Evolutionary conservation across 2,113 vertebrate species (phyloP).

Genomic region (Rhinoderma darwinii): DNA sequence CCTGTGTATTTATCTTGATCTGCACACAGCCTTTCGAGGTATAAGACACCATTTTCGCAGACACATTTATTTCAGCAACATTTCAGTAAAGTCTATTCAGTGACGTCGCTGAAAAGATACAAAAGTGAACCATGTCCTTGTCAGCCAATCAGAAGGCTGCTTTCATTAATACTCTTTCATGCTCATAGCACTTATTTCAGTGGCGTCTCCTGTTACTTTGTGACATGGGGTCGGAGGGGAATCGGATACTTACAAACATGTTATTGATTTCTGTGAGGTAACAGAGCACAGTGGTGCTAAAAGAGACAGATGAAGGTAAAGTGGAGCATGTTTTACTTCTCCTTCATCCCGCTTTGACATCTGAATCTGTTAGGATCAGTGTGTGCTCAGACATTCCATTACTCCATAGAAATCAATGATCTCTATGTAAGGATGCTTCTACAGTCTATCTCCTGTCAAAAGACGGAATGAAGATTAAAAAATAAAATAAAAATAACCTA

Average conservation of each 20-base stretch:
- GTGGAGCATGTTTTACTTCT: slow-evolving; percentile 21
- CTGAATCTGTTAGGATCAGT: slow-evolving; percentile 25
- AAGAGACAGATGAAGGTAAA: slow-evolving; percentile 27
- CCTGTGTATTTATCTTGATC: not conserved
- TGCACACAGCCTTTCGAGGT: not conserved
- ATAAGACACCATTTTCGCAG: not conserved
- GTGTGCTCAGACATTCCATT: not conserved
- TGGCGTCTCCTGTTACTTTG: not conserved
- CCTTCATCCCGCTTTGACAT: slow-evolving; percentile 12
- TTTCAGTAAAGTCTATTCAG: not conserved
- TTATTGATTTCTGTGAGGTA: not conserved
- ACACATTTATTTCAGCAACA: not conserved
- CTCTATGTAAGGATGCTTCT: slow-evolving; percentile 1
- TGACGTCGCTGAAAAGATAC: not conserved
- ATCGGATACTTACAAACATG: slow-evolving; percentile 19
- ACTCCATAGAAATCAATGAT: slow-evolving; percentile 10
- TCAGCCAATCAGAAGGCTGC: not conserved
- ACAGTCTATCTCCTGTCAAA: not conserved
- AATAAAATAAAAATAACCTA: not conserved
- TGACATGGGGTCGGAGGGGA: slow-evolving; percentile 7
- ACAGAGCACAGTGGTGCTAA: slow-evolving; percentile 2
- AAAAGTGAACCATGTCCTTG: not conserved
- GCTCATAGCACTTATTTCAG: not conserved
- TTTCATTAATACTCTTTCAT: not conserved
- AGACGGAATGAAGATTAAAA: not conserved